phyloP scores from a whole-genome alignment of 2,113 vertebrate genomes.

The Carettochelys insculpta region DNA sequence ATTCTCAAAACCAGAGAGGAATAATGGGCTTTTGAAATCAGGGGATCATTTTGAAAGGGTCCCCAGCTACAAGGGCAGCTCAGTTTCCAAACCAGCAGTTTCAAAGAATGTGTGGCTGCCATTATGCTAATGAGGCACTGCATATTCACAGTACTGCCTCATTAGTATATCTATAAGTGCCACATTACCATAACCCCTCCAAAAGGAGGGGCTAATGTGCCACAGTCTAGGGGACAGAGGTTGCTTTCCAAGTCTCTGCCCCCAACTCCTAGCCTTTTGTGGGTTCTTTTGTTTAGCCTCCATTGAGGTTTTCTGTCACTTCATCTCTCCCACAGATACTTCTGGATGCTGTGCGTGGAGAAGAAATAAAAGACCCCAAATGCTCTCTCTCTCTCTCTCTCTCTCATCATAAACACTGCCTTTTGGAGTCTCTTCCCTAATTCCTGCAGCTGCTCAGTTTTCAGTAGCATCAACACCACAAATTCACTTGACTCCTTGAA shows the following conservation, averaged over 20 bases:
- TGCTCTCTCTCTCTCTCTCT: background rate
- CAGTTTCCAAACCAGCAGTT: too few relatives aligned
- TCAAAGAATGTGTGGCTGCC: too few relatives aligned
- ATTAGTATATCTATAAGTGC: too few relatives aligned
- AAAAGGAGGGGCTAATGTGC: too few relatives aligned
- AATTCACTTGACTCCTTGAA: background rate
- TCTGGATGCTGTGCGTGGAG: background rate
- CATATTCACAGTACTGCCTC: too few relatives aligned
- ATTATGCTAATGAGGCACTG: too few relatives aligned
- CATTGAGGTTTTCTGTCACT: background rate
- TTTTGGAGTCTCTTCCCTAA: background rate
- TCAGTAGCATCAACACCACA: background rate
- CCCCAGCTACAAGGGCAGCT: too few relatives aligned
- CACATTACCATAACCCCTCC: too few relatives aligned
- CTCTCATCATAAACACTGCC: background rate
- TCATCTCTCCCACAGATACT: background rate
- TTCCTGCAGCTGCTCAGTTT: background rate
- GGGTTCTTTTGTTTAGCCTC: background rate
- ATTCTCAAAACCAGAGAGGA: too few relatives aligned
- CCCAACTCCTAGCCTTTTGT: background rate
- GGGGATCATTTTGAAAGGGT: too few relatives aligned
- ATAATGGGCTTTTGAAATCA: too few relatives aligned
- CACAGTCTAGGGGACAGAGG: too few relatives aligned
- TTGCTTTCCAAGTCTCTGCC: background rate
- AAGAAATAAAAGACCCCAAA: background rate